Percentiles rank a stretch among this genome's conserved stretches.
Evolutionary conservation across 1,140 invertebrate genomes (phyloP).

Genomic region (Bombus fervidus): DNA sequence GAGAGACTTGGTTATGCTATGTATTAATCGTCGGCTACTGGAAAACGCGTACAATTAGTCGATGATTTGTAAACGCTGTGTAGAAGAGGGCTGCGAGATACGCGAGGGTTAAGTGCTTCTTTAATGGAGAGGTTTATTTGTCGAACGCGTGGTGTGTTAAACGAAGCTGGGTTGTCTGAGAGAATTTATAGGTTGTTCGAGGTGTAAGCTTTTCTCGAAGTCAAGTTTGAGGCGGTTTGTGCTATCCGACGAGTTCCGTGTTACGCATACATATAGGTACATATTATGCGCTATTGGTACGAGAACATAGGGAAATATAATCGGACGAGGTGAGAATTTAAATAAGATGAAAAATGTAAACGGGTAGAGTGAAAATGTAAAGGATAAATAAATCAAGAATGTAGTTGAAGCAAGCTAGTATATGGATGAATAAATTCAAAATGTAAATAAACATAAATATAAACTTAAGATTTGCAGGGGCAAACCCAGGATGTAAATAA

Average conservation of each 20-base stretch:
- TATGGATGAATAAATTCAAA: neutral
- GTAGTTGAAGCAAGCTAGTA: neutral
- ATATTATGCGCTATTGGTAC: neutral
- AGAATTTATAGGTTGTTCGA: neutral
- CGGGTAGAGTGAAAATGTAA: neutral
- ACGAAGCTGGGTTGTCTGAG: neutral
- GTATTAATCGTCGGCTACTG: slow-evolving; percentile 58
- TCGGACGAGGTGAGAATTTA: neutral
- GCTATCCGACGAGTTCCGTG: neutral
- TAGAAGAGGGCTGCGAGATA: neutral
- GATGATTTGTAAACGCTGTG: slow-evolving; percentile 20
- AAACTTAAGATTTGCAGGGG: too few relatives aligned
- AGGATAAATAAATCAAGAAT: neutral
- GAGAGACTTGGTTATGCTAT: slow-evolving; percentile 28
- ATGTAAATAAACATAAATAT: too few relatives aligned
- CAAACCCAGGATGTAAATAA: too few relatives aligned
- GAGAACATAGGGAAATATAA: neutral
- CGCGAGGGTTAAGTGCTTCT: slow-evolving; percentile 4
- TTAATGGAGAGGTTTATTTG: neutral
- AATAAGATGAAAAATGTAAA: neutral
- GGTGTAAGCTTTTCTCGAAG: neutral
- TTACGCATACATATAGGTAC: neutral
- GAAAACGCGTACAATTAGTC: slow-evolving; percentile 59
- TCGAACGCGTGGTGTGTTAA: neutral
- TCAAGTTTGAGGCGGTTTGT: neutral